A percentile compares a stretch with the other conserved stretches of the same genome.
These are phyloP conservation scores for Pyrrhosoma nymphula DNA, from an alignment of 2,888 invertebrate genomes.

Conservation along the genomic window DNA sequence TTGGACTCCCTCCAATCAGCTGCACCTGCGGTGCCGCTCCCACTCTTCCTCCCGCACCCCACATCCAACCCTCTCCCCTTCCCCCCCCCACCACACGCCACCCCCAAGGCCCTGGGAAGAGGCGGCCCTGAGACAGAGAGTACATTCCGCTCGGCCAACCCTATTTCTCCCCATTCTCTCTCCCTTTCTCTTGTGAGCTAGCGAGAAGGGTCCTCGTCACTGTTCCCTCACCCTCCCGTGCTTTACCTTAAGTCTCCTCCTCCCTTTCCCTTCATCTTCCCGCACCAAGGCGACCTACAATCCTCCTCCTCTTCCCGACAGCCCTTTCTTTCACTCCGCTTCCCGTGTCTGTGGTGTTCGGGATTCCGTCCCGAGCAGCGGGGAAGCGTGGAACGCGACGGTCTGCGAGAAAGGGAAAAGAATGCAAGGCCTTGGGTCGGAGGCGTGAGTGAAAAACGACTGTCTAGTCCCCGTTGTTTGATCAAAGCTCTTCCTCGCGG, in stretches of 20 bases:
- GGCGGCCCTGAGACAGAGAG: neutral
- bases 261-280: neutral
- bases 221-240: neutral
- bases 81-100: neutral
- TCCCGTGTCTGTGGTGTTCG: too few relatives aligned
- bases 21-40: constrained; percentile 28
- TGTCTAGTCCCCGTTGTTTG: neutral
- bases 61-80: neutral
- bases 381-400: too few relatives aligned
- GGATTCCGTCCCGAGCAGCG: too few relatives aligned
- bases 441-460: neutral
- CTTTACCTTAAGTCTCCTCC: neutral
- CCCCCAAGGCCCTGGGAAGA: neutral
- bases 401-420: neutral
- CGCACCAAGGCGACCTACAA: neutral
- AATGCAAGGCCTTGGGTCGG: neutral
- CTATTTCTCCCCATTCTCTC: constrained; percentile 8
- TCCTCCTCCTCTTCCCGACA: neutral
- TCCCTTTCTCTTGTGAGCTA: neutral
- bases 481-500: neutral
- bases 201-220: neutral
- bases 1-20: constrained; percentile 17
- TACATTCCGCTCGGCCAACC: neutral
- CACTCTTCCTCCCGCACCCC: neutral
- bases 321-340: neutral